Evolutionary conservation across 2,888 invertebrate species (phyloP).

Genomic region (Caenorhabditis doughertyi): DNA sequence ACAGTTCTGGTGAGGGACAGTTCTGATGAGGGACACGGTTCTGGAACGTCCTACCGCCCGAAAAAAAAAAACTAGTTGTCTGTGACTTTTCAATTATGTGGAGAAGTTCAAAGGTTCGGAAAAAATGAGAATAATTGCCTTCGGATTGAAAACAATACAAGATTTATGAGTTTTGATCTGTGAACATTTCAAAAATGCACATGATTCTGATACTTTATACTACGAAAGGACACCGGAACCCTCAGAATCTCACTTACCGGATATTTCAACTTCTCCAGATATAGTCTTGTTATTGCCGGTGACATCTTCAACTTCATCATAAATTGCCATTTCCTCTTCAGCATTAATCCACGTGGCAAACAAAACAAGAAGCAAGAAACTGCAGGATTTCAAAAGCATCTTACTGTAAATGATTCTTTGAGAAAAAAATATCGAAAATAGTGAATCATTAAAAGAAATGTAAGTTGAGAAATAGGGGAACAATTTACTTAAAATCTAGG

Average conservation of each 20-base stretch:
- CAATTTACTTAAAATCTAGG: slow-evolving; percentile 14
- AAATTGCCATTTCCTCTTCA: slow-evolving; percentile 31
- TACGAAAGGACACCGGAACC: too few species aligned
- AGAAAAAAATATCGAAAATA: background rate
- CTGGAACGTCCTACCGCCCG: too few species aligned
- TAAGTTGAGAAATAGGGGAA: background rate
- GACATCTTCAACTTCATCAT: slow-evolving; percentile 28
- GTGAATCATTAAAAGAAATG: background rate
- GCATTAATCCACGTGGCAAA: slow-evolving; percentile 43
- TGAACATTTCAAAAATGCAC: slow-evolving; percentile 9
- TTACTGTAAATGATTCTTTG: background rate
- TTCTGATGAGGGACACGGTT: too few species aligned
- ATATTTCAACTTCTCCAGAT: slow-evolving; percentile 52
- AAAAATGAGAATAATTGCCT: slow-evolving; percentile 22
- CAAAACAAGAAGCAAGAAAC: slow-evolving; percentile 6
- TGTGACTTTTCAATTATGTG: slow-evolving; percentile 13
- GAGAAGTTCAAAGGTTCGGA: slow-evolving; percentile 41
- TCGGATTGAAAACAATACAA: slow-evolving; percentile 16
- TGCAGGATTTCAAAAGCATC: slow-evolving; percentile 26
- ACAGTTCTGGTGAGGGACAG: too few species aligned
- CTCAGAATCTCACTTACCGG: slow-evolving; percentile 23
- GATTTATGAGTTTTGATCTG: slow-evolving; percentile 23
- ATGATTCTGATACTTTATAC: too few species aligned
- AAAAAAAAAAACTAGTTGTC: background rate
- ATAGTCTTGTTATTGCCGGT: slow-evolving; percentile 8